A percentile compares a stretch with the other conserved stretches of the same genome.
phyloP scores from a whole-genome alignment of 2,888 invertebrate genomes.

The Netelia virgata region DNA sequence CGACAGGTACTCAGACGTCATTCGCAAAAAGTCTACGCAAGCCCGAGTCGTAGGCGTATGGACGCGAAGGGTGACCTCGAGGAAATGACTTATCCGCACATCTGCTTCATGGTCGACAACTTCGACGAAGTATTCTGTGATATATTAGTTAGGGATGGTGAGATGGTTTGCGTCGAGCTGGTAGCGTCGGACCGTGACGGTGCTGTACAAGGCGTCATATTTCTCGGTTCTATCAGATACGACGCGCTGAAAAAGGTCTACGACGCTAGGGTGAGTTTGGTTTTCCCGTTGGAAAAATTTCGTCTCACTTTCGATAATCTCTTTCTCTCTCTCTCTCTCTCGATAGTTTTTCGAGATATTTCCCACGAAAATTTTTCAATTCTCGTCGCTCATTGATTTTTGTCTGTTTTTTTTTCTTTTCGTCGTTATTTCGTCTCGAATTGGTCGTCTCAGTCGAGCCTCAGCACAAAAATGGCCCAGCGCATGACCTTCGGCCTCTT shows the following conservation, averaged over 20 bases:
- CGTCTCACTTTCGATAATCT: constrained; percentile 39
- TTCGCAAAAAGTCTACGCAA: constrained; percentile 95
- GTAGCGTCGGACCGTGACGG: constrained; percentile 96
- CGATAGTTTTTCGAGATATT: constrained; percentile 20
- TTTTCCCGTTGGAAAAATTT: constrained; percentile 4
- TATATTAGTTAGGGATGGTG: constrained; percentile 98
- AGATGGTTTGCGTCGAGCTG: constrained; percentile 99
- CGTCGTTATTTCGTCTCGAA: not conserved
- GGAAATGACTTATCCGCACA: constrained; percentile 99
- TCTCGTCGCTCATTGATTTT: constrained; percentile 11
- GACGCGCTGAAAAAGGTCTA: constrained; percentile 99
- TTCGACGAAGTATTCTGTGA: constrained; percentile 99
- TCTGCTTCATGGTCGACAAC: constrained; percentile 99
- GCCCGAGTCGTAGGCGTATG: constrained; percentile 98
- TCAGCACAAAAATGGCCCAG: constrained; percentile 97
- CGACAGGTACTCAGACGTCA: constrained; percentile 82
- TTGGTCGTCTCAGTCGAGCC: constrained; percentile 90
- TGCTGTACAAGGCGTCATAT: constrained; percentile 96
- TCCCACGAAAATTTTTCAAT: constrained; percentile 9
- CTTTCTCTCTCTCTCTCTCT: not conserved
- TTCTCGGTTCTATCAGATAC: constrained; percentile 98
- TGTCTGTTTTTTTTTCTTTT: not conserved
- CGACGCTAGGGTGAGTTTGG: constrained; percentile 93
- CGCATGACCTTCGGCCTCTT: constrained; percentile 97
- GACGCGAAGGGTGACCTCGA: constrained; percentile 99